A percentile compares a stretch with the other conserved stretches of the same genome.
Conservation (phyloP, 2,113 vertebrate species). For the Periophthalmus modestus region DNA sequence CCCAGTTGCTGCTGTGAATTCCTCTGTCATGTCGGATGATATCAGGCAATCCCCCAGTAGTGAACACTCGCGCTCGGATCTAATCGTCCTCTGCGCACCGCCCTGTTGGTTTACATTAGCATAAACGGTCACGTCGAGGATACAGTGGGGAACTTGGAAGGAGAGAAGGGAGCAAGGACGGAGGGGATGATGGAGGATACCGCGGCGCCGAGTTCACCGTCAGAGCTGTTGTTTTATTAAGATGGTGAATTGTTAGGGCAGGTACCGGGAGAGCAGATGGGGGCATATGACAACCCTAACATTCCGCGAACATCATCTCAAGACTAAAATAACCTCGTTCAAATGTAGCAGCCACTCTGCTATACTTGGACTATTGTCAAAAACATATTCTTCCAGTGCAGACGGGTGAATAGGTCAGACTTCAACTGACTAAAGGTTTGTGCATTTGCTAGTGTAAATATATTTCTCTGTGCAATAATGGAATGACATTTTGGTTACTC, state of each 20-base stretch:
- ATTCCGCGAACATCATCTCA: conserved; percentile 27
- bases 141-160: not conserved
- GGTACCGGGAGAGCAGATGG: conserved; percentile 42
- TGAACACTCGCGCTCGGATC: conserved; percentile 25
- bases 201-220: conserved; percentile 27
- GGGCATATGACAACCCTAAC: conserved; percentile 39
- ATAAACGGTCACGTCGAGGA: conserved; percentile 26
- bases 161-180: not conserved
- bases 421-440: conserved; percentile 5
- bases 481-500: not conserved
- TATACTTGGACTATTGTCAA: conserved; percentile 14
- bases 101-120: conserved; percentile 52
- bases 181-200: conserved; percentile 1
- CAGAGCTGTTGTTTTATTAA: conserved; percentile 64
- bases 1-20: conserved; percentile 31
- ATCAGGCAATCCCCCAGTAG: conserved; percentile 28
- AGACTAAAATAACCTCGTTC: conserved; percentile 37
- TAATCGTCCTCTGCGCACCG: conserved; percentile 43
- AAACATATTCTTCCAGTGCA: conserved; percentile 27
- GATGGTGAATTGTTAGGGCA: conserved; percentile 51
- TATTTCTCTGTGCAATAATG: too few species aligned
- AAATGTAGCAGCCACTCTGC: conserved; percentile 34
- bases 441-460: not conserved
- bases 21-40: conserved; percentile 44
- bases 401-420: conserved; percentile 21